Conservation (phyloP, 1,140 invertebrate species). For the Neodiprion pinetum region DNA sequence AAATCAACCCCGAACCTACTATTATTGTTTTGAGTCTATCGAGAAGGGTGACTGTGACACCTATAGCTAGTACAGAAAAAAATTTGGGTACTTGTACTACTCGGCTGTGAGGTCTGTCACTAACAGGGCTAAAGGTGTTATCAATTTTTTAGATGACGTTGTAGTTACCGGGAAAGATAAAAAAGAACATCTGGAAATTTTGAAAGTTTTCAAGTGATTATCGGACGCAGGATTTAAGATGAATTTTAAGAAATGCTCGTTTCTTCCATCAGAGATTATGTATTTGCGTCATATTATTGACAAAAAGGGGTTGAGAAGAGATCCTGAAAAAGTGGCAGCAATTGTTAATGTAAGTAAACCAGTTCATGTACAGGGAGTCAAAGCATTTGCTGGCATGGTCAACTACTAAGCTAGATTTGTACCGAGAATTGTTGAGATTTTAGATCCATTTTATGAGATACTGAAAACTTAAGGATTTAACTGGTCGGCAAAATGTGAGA, state of each 20-base stretch:
- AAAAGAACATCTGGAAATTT: conserved; percentile 38
- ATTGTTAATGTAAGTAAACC: conserved; percentile 49
- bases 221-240: conserved; percentile 37
- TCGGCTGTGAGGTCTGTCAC: too few relatives aligned
- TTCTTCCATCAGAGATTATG: conserved; percentile 43
- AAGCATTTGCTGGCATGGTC: conserved; percentile 57
- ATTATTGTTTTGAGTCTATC: too few relatives aligned
- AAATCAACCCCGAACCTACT: too few relatives aligned
- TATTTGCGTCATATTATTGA: conserved; percentile 52
- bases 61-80: too few relatives aligned
- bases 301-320: conserved; percentile 44
- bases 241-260: conserved; percentile 47
- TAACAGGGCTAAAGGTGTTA: conserved; percentile 29
- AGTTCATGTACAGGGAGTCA: conserved; percentile 45
- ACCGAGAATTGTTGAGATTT: conserved; percentile 32
- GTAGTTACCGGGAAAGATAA: conserved; percentile 33
- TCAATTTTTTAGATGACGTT: conserved; percentile 43
- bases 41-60: too few relatives aligned
- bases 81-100: too few relatives aligned
- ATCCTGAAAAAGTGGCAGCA: conserved; percentile 50
- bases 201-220: conserved; percentile 36
- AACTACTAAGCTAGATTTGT: conserved; percentile 60
- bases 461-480: conserved; percentile 44
- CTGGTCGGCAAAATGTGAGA: conserved; percentile 44
- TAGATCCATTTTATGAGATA: conserved; percentile 48